Base-by-base conservation (phyloP, 2,888 invertebrate species). In the Drosophila subquinaria region DNA sequence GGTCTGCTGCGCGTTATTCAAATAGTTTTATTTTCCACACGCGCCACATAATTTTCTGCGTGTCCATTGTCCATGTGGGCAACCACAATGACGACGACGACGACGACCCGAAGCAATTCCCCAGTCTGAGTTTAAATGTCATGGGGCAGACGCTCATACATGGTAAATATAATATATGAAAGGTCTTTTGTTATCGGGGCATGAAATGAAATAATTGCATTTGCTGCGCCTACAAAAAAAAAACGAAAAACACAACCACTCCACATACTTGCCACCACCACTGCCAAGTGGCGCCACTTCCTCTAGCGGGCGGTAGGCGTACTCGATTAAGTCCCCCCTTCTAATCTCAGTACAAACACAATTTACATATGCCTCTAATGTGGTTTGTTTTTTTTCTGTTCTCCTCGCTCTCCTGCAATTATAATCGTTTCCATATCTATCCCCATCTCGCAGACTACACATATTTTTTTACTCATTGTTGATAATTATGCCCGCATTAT, bases 141-240 rank as follows among this genome's bases (percentile, higher is more conserved):
- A 82, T 63, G 75, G 67, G 63, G 59, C 57, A 60, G 35, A 33
- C 50, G 30, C 43, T 55, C 33, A 20, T 15, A 33, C 33, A 33
- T 33, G 2, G 2, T 1, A n/a, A 38, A 38, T 38, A 38, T 36
- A 36, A 30, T 8, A 17, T 47, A 48, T 59, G 52, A 38, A 20
- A 36, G 23, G 55, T 52, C 73, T 60, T 67, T 77, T 74, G 74
- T 81, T 64, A 69, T 66, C 60, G 65, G 42, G 59, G 61, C 66
- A 73, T 73, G 68, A 81, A 82, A 86, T 73, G 81, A 76, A 85
- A 88, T 85, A 88, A 85, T 85, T 88, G 89, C 89, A 85, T 76
- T 85, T 81, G 83, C 78, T 77, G 69, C 72, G 88, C 86, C 83
- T 80, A 73, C 70, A 75, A 75, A 69, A 73, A 64, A 40, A n/a